Percentiles rank a stretch among this genome's conserved stretches.
These are phyloP conservation scores for Hoplostethus atlanticus DNA, from an alignment of 2,797 vertebrate genomes.

Conservation along the genomic window DNA sequence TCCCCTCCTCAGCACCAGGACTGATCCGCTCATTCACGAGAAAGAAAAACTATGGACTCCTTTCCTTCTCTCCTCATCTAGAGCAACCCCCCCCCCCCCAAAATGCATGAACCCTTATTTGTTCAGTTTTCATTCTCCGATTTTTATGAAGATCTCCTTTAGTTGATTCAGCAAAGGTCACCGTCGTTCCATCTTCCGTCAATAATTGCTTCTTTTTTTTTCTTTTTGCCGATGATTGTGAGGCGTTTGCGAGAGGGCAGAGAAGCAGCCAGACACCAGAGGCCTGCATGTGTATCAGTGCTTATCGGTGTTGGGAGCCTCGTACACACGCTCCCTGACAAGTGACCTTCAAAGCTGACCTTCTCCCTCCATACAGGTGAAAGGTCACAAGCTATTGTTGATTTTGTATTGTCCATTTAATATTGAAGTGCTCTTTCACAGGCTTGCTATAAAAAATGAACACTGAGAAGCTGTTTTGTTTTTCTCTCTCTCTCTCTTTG, in stretches of 20 bases:
- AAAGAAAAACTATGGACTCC: slow-evolving; percentile 77
- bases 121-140: slow-evolving; percentile 23
- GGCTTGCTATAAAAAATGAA: slow-evolving; percentile 52
- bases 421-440: slow-evolving; percentile 52
- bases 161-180: slow-evolving; percentile 50
- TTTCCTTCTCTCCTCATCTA: slow-evolving; percentile 74
- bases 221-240: slow-evolving; percentile 42
- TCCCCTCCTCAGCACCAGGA: slow-evolving; percentile 56
- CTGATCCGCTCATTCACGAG: slow-evolving; percentile 73
- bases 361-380: slow-evolving; percentile 42
- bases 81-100: slow-evolving; percentile 19
- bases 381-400: slow-evolving; percentile 49
- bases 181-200: slow-evolving; percentile 29
- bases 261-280: slow-evolving; percentile 43
- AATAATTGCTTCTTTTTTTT: slow-evolving; percentile 22
- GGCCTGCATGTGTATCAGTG: slow-evolving; percentile 28
- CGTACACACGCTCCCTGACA: slow-evolving; percentile 50
- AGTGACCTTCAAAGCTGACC: slow-evolving; percentile 71
- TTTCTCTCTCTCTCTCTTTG: slow-evolving; percentile 41
- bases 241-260: not conserved
- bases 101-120: slow-evolving; percentile 47
- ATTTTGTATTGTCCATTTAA: slow-evolving; percentile 53
- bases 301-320: slow-evolving; percentile 52
- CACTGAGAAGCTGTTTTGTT: slow-evolving; percentile 40
- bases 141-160: slow-evolving; percentile 51